These are phyloP conservation scores for Callospermophilus lateralis DNA, from an alignment of 2,113 vertebrate genomes.

Conservation along the genomic window DNA sequence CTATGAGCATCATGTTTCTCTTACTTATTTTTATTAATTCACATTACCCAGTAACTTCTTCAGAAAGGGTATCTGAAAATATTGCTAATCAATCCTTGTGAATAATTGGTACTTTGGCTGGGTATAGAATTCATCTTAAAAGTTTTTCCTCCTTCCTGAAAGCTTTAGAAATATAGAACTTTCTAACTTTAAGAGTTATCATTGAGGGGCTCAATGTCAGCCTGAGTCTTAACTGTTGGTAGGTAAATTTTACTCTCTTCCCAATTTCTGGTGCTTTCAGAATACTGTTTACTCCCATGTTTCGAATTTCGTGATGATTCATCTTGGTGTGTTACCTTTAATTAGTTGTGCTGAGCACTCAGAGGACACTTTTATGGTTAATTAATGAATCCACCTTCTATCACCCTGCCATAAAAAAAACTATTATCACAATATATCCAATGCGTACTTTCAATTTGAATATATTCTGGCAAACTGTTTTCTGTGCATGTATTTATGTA, in stretches of 20 bases:
- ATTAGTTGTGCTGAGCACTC: background rate
- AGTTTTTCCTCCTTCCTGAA: background rate
- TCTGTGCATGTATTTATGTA: background rate
- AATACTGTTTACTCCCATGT: conserved; percentile 2
- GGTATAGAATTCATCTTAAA: conserved; percentile 23
- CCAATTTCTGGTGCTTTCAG: background rate
- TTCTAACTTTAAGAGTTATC: background rate
- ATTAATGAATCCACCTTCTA: background rate
- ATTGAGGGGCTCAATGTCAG: background rate
- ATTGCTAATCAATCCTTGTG: background rate
- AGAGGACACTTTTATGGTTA: background rate
- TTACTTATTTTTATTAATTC: background rate
- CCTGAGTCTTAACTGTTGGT: background rate
- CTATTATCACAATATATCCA: background rate
- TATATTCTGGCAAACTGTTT: conserved; percentile 6
- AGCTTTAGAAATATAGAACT: background rate
- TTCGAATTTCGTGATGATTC: conserved; percentile 30
- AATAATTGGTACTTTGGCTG: background rate
- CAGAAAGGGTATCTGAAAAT: conserved; percentile 31
- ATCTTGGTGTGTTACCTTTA: background rate
- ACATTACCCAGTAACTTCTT: background rate
- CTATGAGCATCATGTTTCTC: background rate
- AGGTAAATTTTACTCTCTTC: background rate
- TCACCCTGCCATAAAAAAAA: background rate
- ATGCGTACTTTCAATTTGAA: background rate